Conservation (phyloP, 2,888 invertebrate genomes). For the Nymphalis c-album region DNA sequence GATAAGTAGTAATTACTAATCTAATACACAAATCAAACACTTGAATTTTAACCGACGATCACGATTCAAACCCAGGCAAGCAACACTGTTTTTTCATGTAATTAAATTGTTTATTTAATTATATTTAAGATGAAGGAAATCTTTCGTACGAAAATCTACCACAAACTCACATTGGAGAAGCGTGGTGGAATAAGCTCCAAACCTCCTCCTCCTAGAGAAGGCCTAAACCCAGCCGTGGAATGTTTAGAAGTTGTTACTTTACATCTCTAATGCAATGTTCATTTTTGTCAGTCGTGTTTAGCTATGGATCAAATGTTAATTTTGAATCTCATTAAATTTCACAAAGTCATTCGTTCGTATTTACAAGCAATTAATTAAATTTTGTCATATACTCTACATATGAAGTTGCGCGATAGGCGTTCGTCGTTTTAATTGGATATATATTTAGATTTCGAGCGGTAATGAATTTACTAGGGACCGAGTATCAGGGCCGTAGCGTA, state of each 20-base stretch:
- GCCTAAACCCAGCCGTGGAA: neutral
- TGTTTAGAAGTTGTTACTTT: neutral
- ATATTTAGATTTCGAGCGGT: constrained; percentile 27
- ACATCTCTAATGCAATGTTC: neutral
- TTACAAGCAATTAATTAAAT: constrained; percentile 24
- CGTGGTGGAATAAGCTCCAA: neutral
- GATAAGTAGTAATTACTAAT: too few species aligned
- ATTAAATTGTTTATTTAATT: too few species aligned
- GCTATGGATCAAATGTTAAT: neutral
- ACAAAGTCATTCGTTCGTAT: constrained; percentile 2
- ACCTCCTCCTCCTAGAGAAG: neutral
- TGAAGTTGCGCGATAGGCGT: constrained; percentile 19
- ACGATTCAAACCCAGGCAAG: too few species aligned
- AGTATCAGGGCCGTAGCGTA: constrained; percentile 24
- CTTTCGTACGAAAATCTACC: neutral
- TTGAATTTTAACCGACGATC: too few species aligned
- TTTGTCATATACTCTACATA: constrained; percentile 13
- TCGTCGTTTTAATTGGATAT: constrained; percentile 16
- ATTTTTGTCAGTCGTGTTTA: neutral
- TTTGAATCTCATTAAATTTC: neutral
- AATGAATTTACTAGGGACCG: constrained; percentile 34
- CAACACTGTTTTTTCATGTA: too few species aligned
- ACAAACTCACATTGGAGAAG: neutral
- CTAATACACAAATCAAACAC: too few species aligned
- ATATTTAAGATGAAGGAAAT: too few species aligned